These are phyloP conservation scores for Megaptera novaeangliae DNA, from an alignment of 2,113 vertebrate genomes.

Conservation along the genomic window DNA sequence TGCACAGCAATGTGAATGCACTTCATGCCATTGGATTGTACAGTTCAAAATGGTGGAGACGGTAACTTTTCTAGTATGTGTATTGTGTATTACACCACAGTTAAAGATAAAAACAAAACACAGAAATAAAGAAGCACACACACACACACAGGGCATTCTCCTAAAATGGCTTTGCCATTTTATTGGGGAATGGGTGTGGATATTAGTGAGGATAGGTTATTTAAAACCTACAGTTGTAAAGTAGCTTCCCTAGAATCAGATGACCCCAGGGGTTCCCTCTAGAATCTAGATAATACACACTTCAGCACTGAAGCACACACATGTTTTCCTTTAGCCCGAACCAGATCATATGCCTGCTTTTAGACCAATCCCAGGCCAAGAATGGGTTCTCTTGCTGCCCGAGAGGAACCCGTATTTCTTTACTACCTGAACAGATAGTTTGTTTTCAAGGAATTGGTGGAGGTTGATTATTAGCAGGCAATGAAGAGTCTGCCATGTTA, in stretches of 20 bases:
- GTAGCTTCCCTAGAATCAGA: neutral
- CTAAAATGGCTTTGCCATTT: neutral
- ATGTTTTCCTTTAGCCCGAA: neutral
- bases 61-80: too few species aligned
- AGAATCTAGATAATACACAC: neutral
- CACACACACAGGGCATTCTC: neutral
- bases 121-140: neutral
- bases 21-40: accelerated
- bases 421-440: neutral
- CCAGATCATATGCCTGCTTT: neutral
- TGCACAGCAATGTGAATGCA: accelerated
- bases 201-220: neutral
- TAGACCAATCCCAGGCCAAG: neutral
- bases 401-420: neutral
- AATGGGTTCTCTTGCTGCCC: neutral
- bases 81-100: neutral
- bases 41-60: too few species aligned
- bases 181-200: neutral
- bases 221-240: too few species aligned
- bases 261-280: neutral
- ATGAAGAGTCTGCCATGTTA: accelerated
- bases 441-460: neutral
- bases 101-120: neutral
- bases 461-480: neutral
- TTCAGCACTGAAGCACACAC: neutral